Evolutionary conservation across 2,888 invertebrate genomes (phyloP).

Genomic region (Synanthedon myopaeformis): DNA sequence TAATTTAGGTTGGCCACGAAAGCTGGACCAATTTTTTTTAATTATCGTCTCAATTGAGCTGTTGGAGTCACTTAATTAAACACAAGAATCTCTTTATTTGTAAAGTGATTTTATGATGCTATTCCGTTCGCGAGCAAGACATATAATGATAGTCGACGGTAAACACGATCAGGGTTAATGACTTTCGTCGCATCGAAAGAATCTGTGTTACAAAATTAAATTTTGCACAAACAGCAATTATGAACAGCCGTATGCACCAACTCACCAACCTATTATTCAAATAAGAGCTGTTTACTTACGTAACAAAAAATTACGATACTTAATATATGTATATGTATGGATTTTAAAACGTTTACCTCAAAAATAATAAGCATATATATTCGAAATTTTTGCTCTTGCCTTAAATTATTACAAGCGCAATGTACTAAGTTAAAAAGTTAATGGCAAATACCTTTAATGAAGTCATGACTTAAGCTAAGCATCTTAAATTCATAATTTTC

Average conservation of each 20-base stretch:
- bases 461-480: too few relatives aligned
- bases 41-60: constrained; percentile 44
- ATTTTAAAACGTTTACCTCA: too few relatives aligned
- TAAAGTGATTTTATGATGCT: constrained; percentile 37
- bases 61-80: constrained; percentile 49
- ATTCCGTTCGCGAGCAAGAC: constrained; percentile 23
- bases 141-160: constrained; percentile 25
- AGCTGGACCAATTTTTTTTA: constrained; percentile 56
- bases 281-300: too few relatives aligned
- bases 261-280: too few relatives aligned
- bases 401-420: not conserved
- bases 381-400: not conserved
- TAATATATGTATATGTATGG: too few relatives aligned
- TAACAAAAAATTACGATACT: too few relatives aligned
- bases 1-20: constrained; percentile 48
- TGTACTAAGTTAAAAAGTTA: not conserved
- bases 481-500: too few relatives aligned
- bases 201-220: constrained; percentile 16
- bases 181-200: constrained; percentile 29
- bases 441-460: too few relatives aligned
- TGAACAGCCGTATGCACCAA: too few relatives aligned
- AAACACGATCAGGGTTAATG: constrained; percentile 43
- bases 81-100: constrained; percentile 44
- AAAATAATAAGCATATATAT: not conserved
- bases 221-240: not conserved